These are phyloP conservation scores for Machaerirhynchus nigripectus DNA, from an alignment of 2,113 vertebrate species.

Conservation along the genomic window DNA sequence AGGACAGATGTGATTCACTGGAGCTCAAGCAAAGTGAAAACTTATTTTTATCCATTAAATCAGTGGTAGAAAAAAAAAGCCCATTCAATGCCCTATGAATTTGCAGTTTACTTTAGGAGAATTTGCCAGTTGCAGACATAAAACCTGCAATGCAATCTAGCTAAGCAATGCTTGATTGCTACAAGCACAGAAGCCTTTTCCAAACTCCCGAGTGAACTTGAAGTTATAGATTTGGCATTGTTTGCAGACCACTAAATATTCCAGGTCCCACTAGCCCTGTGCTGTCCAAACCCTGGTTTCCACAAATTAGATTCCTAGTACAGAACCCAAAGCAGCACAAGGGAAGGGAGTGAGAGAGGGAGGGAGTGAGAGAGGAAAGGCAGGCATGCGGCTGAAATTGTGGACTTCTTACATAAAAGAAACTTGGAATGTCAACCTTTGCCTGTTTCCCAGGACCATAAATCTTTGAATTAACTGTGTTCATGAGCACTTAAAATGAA, in stretches of 20 bases:
- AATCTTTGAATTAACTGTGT: constrained; percentile 24
- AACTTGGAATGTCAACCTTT: neutral
- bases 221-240: neutral
- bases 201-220: neutral
- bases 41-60: neutral
- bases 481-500: neutral
- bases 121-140: neutral
- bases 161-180: neutral
- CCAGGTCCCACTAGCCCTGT: neutral
- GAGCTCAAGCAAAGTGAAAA: neutral
- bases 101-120: neutral
- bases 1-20: neutral
- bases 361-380: too few relatives aligned
- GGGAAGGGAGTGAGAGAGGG: neutral
- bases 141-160: neutral
- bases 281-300: neutral
- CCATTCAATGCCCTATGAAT: neutral
- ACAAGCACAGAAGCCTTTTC: neutral
- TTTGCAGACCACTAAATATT: neutral
- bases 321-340: neutral
- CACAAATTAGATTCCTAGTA: neutral
- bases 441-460: neutral
- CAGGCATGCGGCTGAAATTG: neutral
- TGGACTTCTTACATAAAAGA: neutral
- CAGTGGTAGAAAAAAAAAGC: neutral